A percentile compares a stretch with the other conserved stretches of the same genome.
Conservation (phyloP, 2,888 invertebrate genomes). For the Agrochola lychnidis region DNA sequence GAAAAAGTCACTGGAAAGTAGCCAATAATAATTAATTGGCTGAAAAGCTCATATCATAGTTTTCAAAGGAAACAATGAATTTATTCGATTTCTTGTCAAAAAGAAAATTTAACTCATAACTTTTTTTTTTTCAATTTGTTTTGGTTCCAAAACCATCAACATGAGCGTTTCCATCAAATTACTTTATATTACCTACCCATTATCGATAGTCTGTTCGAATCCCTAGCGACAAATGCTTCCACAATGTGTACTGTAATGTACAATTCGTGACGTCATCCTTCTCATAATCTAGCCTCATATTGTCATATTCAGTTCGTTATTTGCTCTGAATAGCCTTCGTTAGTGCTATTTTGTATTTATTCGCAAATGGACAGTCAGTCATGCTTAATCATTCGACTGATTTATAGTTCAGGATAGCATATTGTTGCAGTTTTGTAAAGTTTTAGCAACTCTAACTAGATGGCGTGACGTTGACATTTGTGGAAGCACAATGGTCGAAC, state of each 20-base stretch:
- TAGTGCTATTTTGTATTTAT: slow-evolving; percentile 84
- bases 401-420: slow-evolving; percentile 70
- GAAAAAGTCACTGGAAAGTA: neutral
- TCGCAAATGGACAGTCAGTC: slow-evolving; percentile 79
- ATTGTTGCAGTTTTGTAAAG: slow-evolving; percentile 51
- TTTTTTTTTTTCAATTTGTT: neutral
- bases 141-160: neutral
- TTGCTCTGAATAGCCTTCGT: slow-evolving; percentile 86
- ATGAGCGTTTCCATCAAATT: neutral
- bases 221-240: slow-evolving; percentile 39
- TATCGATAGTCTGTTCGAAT: slow-evolving; percentile 21
- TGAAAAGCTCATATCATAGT: neutral
- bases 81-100: neutral
- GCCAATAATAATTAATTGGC: neutral
- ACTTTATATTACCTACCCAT: neutral
- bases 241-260: slow-evolving; percentile 58
- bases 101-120: neutral
- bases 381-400: slow-evolving; percentile 82
- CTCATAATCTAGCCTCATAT: slow-evolving; percentile 74
- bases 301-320: slow-evolving; percentile 76
- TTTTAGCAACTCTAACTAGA: slow-evolving; percentile 46
- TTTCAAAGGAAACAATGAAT: neutral
- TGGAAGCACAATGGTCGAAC: slow-evolving; percentile 43
- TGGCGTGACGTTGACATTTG: slow-evolving; percentile 59
- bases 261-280: slow-evolving; percentile 68